Evolutionary conservation across 2,797 vertebrate species (phyloP), one percentile per base, ranked within the genome.

Genomic region (Podarcis siculus): DNA sequence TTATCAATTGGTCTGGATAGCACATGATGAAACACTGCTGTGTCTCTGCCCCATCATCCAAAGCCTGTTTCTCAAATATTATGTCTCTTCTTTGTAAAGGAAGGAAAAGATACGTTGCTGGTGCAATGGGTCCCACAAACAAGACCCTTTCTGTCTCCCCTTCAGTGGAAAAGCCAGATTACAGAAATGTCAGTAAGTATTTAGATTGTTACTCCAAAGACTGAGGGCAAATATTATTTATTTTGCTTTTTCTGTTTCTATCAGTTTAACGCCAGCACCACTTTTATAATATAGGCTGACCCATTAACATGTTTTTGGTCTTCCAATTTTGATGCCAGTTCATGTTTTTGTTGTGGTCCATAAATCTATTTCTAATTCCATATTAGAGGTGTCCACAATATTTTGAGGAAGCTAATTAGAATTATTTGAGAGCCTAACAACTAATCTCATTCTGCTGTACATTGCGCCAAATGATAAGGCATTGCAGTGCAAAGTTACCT

Each of bases 131-230:
- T 35, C 99, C 99, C 55, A 99, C 99, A 90, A 99, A 99, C 94
- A 99, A 98, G 95, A 99, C 99, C 0, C 97, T 99, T 0, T 99
- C 99, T 39, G 97, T 99, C 12, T 99, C 99, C 0, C 99, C 99
- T 0, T 98, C 98, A 84, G 98, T 99, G 96, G 99, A 99, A 92
- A 98, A 96, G 91, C 98, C 99, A 0, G 99, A 99, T 94, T 98
- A 97, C 93, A 98, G 99, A 95, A 99, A 99, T 93, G 97, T 98
- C 96, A 98, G 99, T 99, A 97, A 97, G 98, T 97, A 91, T 91
- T 92, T 89, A 4, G 30, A 87, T 32, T 21, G 84, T 1, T 78
- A 49, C 86, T 71, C 37, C 30, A 67, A 67, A 75, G 13, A 35
- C 25, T 12, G n/a, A 32, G 39, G 30, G 45, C 71, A 79, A 80